Evolutionary conservation across 1,140 invertebrate genomes (phyloP), one percentile per base, ranked within the genome.

Genomic region (Euura saliciscinereae): DNA sequence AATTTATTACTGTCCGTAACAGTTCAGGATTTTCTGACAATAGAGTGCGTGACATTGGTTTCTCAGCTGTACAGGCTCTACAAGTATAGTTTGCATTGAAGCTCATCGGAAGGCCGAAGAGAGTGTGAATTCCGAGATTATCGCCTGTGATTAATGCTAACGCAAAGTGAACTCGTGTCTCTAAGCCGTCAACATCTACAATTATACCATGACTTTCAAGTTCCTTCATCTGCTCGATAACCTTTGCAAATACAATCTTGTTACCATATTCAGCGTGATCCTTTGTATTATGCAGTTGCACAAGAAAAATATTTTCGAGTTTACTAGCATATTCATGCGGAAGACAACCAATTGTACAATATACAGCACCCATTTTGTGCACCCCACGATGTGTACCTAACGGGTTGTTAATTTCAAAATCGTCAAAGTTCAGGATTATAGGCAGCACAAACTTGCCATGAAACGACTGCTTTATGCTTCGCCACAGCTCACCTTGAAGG

Each of bases 321-420:
- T 76, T 77, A 42, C 78, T 79, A 10, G 28, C 65, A 70, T 77
- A 78, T 73, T 80, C 74, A n/a, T 71, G 76, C 43, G 83, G 81
- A 64, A 84, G 75, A 64, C 77, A 75, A 43, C 76, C 66, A 43
- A 85, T 72, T 71, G 51, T 69, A 76, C 69, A 77, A 74, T 83
- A 83, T 3, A 82, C 71, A 28, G 73, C 74, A 46, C 82, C 77
- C n/a, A 83, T 42, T 78, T 83, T 82, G 69, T 82, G 78, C 28
- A 78, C 44, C 46, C 43, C 73, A 43, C 75, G 68, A 73, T 83
- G 76, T 43, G 80, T 77, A 11, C 82, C 79, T 13, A 84, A 68
- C 7, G 79, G 75, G 71, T 85, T 84, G 64, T 82, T 81, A n/a
- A 80, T 75, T 76, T 84, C 81, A 65, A 80, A 77, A 70, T 84